Conservation (phyloP, 2,797 vertebrate species). For the Adelosebastes latens region DNA sequence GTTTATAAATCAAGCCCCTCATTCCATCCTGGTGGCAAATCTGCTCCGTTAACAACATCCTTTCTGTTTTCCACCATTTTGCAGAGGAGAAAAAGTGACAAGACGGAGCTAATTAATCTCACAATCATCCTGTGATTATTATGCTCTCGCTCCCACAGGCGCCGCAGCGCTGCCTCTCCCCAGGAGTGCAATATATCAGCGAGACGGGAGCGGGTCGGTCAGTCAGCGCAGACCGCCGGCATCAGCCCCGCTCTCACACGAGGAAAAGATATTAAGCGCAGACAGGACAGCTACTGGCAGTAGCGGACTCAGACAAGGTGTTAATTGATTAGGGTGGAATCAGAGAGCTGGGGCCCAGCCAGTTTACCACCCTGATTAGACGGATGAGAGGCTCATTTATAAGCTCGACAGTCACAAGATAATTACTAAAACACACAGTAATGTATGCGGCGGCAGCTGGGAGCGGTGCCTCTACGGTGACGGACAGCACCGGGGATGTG, state of each 20-base stretch:
- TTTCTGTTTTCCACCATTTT: slow-evolving; percentile 56
- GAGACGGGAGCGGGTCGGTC: slow-evolving; percentile 66
- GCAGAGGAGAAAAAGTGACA: slow-evolving; percentile 60
- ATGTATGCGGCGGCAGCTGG: slow-evolving; percentile 68
- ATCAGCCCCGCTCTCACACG: slow-evolving; percentile 43
- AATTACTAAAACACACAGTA: slow-evolving; percentile 79
- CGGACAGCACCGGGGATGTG: slow-evolving; percentile 41
- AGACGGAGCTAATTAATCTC: slow-evolving; percentile 82
- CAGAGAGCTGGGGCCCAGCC: slow-evolving; percentile 69
- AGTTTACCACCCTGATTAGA: slow-evolving; percentile 79
- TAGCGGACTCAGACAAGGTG: slow-evolving; percentile 78
- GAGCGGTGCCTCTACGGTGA: slow-evolving; percentile 25
- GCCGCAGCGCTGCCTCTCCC: slow-evolving; percentile 51
- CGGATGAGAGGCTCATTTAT: slow-evolving; percentile 80
- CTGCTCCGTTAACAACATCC: slow-evolving; percentile 55
- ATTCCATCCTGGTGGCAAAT: slow-evolving; percentile 41
- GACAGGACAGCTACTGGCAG: slow-evolving; percentile 59
- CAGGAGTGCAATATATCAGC: slow-evolving; percentile 77
- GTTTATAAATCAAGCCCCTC: not conserved
- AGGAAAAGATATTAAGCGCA: slow-evolving; percentile 71
- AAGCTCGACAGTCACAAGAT: slow-evolving; percentile 75
- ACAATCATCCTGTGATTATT: slow-evolving; percentile 82
- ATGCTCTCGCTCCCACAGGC: slow-evolving; percentile 67
- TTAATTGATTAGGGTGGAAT: slow-evolving; percentile 83
- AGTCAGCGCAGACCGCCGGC: slow-evolving; percentile 29